These are phyloP conservation scores for Stenurella melanura DNA, from an alignment of 2,888 invertebrate genomes.

Conservation along the genomic window DNA sequence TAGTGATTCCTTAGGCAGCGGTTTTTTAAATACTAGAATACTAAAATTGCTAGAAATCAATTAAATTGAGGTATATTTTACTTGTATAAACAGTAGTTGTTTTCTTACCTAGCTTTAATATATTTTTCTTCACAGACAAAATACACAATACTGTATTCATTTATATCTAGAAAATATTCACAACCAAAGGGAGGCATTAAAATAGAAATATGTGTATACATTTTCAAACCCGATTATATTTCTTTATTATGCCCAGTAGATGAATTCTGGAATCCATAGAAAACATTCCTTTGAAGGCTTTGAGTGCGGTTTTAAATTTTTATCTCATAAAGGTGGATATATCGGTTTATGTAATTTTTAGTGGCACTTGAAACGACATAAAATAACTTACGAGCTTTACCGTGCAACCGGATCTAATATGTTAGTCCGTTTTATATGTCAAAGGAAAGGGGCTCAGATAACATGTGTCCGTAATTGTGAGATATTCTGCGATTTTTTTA, in stretches of 20 bases:
- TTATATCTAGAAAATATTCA: neutral
- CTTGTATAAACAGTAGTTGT: too few species aligned
- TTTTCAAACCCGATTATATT: neutral
- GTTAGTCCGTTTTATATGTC: neutral
- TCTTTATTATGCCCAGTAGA: neutral
- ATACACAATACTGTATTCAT: too few species aligned
- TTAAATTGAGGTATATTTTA: too few species aligned
- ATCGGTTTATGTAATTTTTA: slow-evolving; percentile 3
- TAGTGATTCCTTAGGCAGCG: too few species aligned
- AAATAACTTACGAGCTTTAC: neutral
- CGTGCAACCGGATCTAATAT: neutral
- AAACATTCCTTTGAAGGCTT: neutral
- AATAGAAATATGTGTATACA: neutral
- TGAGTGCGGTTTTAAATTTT: neutral
- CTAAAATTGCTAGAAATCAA: too few species aligned
- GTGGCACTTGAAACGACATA: slow-evolving; percentile 2
- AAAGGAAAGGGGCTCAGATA: neutral
- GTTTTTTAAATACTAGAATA: too few species aligned
- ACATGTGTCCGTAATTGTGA: neutral
- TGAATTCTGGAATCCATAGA: neutral
- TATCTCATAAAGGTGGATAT: slow-evolving; percentile 1
- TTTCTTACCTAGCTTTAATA: too few species aligned
- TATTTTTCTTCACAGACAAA: too few species aligned
- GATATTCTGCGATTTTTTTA: neutral
- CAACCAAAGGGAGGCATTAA: neutral